Base-by-base conservation (phyloP, 2,888 invertebrate genomes). In the Automeris io region DNA sequence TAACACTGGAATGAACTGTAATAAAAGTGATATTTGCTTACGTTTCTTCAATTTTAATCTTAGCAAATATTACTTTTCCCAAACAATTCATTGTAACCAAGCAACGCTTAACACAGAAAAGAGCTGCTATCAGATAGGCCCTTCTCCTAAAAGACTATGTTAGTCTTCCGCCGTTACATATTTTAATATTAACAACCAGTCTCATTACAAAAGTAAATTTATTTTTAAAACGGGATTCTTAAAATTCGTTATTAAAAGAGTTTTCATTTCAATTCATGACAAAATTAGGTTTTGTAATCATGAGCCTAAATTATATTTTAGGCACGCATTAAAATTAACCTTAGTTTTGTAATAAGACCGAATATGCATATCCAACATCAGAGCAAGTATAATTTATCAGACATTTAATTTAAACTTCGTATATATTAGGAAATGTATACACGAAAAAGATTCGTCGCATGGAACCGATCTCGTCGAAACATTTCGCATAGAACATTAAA, bases 401-500 rank as follows among this genome's bases (percentile, higher is more conserved):
- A 29, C 8, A 16, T 1, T 16, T n/a, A 3, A 29, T 29, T 29
- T 16, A 29, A 16, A 29, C 16, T 29, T 26, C 5, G 7, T 12
- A 12, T 5, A 25, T 13, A 26, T 26, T 12, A 13, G 16, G 16
- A 29, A 29, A 29, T 29, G 16, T 16, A 29, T 7, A 16, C 29
- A 41, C 33, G 38, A 37, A 40, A 33, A 16, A 29, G 29, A 29
- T n/a, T 26, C 26, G 26, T 16, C 8, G 11, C 5, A 16, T 11
- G 25, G 11, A 18, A 3, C 9, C 18, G 21, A 7, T 13, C 51
- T 49, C 49, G 39, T 43, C 42, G 42, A 49, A 46, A 50, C 50
- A 50, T 52, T 52, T 50, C 54, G 68, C 70, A 65, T 56, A 53
- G 58, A 68, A 76, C 73, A 74, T 63, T 64, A 70, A 71, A 71